Evolutionary conservation across 2,888 invertebrate species (phyloP), one percentile per base, ranked within the genome.

Genomic region (Ommatoiulus sabulosus): DNA sequence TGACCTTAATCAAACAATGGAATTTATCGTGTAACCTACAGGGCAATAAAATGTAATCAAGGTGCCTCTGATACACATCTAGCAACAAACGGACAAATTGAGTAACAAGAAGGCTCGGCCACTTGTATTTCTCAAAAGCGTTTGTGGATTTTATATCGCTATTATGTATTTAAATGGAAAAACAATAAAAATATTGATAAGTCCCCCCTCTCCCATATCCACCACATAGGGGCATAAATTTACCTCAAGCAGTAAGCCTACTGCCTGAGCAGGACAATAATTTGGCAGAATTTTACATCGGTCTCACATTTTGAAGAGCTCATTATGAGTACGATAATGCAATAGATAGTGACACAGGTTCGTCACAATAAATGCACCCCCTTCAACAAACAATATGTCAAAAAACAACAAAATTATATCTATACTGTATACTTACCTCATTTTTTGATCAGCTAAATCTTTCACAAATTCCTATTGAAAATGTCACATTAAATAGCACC

Each of bases 1-100:
- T 80, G 12, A 80, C 80, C 80, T 80, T 80, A 80, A 35, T 80
- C 80, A 80, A 80, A 80, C 80, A 80, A 80, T 80, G 80, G 80
- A 10, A 80, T 80, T 80, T 80, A 80, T 80, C 35, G 24, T 35
- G 80, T 17, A n/a, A 63, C 80, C 12, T 35, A 80, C 6, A 24
- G 80, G 80, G 80, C 35, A 80, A 80, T 80, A 80, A 80, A 80
- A 35, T 3, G 12, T 3, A 80, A 80, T 80, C 24, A 80, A 80
- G 80, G 80, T 35, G 80, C 35, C 80, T 80, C 35, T 35, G 35
- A 35, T 80, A 35, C 4, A 80, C 12, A 72, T 24, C 80, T 24
- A 80, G 57, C 57, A 57, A 57, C 35, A 80, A 24, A 7, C 35
- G 35, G 12, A 12, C 24, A 35, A 35, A 35, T 3, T 24, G 24